Conservation (phyloP, 2,113 vertebrate species). For the Calidris pugnax region DNA sequence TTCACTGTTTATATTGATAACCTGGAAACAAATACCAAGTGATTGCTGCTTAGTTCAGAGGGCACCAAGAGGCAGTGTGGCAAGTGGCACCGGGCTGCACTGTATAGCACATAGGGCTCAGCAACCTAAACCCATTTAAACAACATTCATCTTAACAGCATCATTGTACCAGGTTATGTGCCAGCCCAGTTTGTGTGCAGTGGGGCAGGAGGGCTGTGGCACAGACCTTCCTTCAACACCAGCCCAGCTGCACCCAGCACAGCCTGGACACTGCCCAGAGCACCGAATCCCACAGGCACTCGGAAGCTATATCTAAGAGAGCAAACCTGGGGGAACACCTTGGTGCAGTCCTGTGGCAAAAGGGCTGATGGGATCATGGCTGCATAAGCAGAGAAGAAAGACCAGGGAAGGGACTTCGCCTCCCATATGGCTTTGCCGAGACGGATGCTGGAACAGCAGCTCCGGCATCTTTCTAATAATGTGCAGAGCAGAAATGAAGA, state of each 20-base stretch:
- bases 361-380: neutral
- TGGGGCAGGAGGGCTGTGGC: neutral
- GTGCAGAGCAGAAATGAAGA: neutral
- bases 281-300: neutral
- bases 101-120: accelerated
- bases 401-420: neutral
- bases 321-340: neutral
- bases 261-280: neutral
- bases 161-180: accelerated
- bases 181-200: neutral
- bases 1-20: neutral
- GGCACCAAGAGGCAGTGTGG: neutral
- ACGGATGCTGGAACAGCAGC: neutral
- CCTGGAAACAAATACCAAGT: neutral
- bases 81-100: neutral
- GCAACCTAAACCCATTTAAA: neutral
- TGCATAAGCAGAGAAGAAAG: neutral
- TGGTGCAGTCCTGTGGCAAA: neutral
- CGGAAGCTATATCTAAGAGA: accelerated
- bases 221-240: neutral
- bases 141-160: neutral
- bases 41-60: neutral
- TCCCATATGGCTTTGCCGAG: neutral
- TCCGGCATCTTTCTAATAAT: neutral
- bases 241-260: neutral